Evolutionary conservation across 1,140 invertebrate species (phyloP).

Genomic region (Protaetia brevitarsis): DNA sequence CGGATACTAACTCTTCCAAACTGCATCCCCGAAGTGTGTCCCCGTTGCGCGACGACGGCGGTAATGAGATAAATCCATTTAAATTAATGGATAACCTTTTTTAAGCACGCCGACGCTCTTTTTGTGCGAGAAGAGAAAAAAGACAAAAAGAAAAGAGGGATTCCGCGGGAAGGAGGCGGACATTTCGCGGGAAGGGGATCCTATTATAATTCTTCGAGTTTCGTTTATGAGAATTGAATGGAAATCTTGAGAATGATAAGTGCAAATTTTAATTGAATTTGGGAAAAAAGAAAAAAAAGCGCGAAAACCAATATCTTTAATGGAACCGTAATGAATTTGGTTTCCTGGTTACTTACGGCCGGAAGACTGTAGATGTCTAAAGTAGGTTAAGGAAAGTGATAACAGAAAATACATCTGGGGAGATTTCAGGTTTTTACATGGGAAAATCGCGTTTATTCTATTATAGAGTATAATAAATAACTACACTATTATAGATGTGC

Average conservation of each 20-base stretch:
- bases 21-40: not conserved
- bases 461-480: too few species aligned
- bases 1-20: not conserved
- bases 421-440: too few species aligned
- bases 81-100: constrained; percentile 17
- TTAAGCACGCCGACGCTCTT: not conserved
- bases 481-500: too few species aligned
- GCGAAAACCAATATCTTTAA: too few species aligned
- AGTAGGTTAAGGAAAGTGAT: too few species aligned
- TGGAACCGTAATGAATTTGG: too few species aligned
- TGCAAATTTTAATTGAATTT: constrained; percentile 19
- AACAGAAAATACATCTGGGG: too few species aligned
- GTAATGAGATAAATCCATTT: constrained; percentile 18
- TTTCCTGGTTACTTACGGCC: too few species aligned
- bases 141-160: not conserved
- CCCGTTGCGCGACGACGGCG: not conserved
- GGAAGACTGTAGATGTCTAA: too few species aligned
- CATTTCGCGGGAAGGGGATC: not conserved
- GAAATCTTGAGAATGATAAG: constrained; percentile 13
- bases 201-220: constrained; percentile 12
- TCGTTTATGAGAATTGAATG: constrained; percentile 3
- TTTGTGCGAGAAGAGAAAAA: not conserved
- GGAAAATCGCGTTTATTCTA: too few species aligned
- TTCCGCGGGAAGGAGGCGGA: not conserved
- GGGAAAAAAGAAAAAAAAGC: not conserved